Percentiles rank a stretch among this genome's conserved stretches.
phyloP scores from a whole-genome alignment of 2,797 vertebrate species.

The Pygocentrus nattereri region DNA sequence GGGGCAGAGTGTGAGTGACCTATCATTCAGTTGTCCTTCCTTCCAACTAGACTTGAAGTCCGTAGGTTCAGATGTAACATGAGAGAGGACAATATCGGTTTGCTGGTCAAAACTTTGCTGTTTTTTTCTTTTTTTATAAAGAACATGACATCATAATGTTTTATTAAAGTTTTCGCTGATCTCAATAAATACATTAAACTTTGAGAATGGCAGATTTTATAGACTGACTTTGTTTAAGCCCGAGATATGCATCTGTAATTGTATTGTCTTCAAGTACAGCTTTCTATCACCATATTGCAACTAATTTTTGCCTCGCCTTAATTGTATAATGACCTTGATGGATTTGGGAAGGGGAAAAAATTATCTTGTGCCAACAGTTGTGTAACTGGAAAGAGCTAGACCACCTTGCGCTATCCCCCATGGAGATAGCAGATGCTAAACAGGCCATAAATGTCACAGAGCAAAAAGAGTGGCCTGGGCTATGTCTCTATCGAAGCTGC shows the following conservation, averaged over 20 bases:
- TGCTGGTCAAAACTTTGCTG: no score
- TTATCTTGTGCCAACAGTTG: not conserved
- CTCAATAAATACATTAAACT: not conserved
- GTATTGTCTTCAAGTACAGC: slow-evolving; percentile 2
- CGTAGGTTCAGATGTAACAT: no score
- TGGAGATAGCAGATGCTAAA: slow-evolving; percentile 47
- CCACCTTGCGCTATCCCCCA: slow-evolving; percentile 19
- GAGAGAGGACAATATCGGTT: no score
- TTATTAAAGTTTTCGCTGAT: no score
- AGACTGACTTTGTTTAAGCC: not conserved
- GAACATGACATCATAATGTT: no score
- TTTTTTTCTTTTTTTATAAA: no score
- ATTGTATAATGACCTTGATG: not conserved
- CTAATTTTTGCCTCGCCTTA: not conserved
- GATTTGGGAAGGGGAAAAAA: not conserved
- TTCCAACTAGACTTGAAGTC: no score
- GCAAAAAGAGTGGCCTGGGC: slow-evolving; percentile 19
- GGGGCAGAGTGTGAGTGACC: no score
- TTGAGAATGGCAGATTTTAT: no score
- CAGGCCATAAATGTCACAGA: slow-evolving; percentile 43
- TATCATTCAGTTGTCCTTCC: no score
- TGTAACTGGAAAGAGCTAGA: slow-evolving; percentile 1
- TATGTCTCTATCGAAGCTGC: slow-evolving; percentile 20
- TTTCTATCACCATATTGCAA: not conserved
- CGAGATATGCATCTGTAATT: not conserved